These are phyloP conservation scores for Mormoops blainvillei DNA, from an alignment of 2,113 vertebrate species.

Conservation along the genomic window DNA sequence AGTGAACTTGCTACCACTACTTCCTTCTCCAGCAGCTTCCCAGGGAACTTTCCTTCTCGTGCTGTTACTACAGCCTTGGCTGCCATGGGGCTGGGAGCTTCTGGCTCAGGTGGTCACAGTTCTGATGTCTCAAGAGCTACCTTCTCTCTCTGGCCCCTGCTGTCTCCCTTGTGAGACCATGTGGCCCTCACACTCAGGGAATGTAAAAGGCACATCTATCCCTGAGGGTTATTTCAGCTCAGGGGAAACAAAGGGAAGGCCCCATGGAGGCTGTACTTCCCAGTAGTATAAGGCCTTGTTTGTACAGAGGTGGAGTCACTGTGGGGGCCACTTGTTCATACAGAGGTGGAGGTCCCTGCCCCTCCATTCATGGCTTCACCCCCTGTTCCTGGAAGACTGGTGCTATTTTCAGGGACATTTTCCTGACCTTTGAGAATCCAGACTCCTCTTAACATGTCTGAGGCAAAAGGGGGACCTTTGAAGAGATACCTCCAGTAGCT, in stretches of 20 bases:
- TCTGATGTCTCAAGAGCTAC: background rate
- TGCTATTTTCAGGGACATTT: background rate
- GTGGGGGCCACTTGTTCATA: no score
- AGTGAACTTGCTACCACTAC: fast-evolving
- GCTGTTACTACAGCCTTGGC: background rate
- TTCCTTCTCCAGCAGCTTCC: background rate
- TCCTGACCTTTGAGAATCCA: background rate
- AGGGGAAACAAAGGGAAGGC: background rate
- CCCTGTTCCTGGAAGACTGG: background rate
- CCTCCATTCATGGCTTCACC: background rate
- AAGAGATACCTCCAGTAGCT: background rate
- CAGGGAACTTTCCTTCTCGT: background rate
- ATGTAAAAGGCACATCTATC: background rate
- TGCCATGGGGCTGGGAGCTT: background rate
- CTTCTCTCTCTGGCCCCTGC: background rate
- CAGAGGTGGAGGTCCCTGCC: background rate
- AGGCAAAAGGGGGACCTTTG: background rate
- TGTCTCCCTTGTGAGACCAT: background rate
- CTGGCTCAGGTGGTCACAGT: background rate
- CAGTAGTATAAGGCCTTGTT: background rate
- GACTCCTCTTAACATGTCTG: background rate
- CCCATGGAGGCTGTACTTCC: background rate
- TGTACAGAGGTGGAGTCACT: background rate
- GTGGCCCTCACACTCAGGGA: background rate
- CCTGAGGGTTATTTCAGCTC: background rate